phyloP scores from a whole-genome alignment of 2,888 invertebrate genomes.

The Teleiodes luculella region DNA sequence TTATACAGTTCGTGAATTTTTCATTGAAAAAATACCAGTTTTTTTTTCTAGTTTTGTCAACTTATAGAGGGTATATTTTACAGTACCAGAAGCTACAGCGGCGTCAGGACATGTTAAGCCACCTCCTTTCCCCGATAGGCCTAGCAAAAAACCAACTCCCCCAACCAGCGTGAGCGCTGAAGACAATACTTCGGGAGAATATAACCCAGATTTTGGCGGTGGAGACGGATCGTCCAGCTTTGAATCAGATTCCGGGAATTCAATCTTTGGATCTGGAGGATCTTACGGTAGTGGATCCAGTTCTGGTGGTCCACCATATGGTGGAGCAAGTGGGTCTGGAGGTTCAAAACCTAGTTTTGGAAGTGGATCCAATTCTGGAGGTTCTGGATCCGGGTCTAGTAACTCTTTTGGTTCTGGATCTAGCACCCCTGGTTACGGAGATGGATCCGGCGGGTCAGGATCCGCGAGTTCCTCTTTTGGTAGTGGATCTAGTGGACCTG shows the following conservation, averaged over 20 bases:
- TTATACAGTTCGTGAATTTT: too few species aligned
- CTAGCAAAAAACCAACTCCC: conserved; percentile 36
- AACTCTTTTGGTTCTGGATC: conserved; percentile 12
- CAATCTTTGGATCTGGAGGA: conserved; percentile 6
- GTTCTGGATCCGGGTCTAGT: conserved; percentile 16
- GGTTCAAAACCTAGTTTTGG: conserved; percentile 19
- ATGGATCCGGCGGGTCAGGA: conserved; percentile 12
- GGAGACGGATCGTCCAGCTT: conserved; percentile 18
- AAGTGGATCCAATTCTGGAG: conserved; percentile 13
- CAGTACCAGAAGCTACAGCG: conserved; percentile 75
- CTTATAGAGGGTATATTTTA: conserved; percentile 19
- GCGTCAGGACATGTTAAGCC: conserved; percentile 79
- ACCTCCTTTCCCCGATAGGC: conserved; percentile 64
- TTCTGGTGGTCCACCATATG: not conserved
- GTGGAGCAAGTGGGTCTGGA: conserved; percentile 12
- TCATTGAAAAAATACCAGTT: too few species aligned
- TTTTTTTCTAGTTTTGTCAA: too few species aligned
- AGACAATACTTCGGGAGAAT: conserved; percentile 21
- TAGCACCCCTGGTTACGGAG: conserved; percentile 1
- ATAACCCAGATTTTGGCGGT: conserved; percentile 11
- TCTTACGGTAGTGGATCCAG: too few species aligned
- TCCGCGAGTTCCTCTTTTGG: conserved; percentile 8
- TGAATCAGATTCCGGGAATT: conserved; percentile 24
- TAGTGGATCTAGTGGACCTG: conserved; percentile 4
- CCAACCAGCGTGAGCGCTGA: conserved; percentile 30